Evolutionary conservation across 2,113 vertebrate genomes (phyloP).

Genomic region (Vidua macroura): DNA sequence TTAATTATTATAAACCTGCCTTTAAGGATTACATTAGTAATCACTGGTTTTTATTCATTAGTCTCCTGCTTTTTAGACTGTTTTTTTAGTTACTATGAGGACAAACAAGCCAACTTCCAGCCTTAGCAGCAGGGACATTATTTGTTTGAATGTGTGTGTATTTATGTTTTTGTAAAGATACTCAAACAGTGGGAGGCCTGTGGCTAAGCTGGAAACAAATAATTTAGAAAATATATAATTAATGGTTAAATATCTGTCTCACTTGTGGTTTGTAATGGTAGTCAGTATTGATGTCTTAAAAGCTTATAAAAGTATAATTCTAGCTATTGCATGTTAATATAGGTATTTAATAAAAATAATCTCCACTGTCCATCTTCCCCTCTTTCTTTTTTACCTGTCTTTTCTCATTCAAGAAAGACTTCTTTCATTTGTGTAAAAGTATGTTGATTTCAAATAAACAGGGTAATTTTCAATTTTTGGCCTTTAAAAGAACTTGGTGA

Average conservation of each 20-base stretch:
- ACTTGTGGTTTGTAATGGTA: not conserved
- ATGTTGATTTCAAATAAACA: not conserved
- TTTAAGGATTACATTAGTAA: conserved; percentile 52
- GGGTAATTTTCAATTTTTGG: not conserved
- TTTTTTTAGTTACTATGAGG: conserved; percentile 44
- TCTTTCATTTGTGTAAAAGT: conserved; percentile 52
- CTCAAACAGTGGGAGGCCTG: not conserved
- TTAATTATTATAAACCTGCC: conserved; percentile 26
- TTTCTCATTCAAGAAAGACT: conserved; percentile 47
- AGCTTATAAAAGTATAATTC: not conserved
- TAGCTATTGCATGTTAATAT: not conserved
- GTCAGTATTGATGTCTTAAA: not conserved
- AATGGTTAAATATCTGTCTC: not conserved
- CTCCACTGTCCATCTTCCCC: not conserved
- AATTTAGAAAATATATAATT: not conserved
- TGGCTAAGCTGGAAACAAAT: not conserved
- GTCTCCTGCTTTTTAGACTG: conserved; percentile 36
- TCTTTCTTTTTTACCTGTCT: not conserved
- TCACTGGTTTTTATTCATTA: conserved; percentile 31
- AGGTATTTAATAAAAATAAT: not conserved
- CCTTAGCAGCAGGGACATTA: conserved; percentile 16
- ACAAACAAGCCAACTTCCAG: conserved; percentile 20
- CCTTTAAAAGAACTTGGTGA: not conserved
- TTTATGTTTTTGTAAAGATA: conserved; percentile 41
- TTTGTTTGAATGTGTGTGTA: conserved; percentile 57